Base-by-base conservation (phyloP, 2,113 vertebrate species). In the Melanotaenia duboulayi region DNA sequence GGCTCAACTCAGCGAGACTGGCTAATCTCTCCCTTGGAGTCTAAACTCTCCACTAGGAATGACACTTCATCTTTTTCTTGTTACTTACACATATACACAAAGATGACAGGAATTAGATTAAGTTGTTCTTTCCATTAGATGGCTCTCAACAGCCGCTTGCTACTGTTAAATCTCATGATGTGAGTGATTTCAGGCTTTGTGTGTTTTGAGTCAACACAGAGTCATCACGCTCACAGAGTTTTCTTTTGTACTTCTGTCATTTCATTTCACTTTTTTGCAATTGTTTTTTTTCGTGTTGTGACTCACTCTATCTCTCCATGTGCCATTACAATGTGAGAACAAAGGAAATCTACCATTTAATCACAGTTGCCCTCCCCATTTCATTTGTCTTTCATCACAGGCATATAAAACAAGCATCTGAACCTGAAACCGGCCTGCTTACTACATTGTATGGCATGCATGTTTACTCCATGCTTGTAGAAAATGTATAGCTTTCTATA, bases 1-100 rank as follows among this genome's bases (percentile, higher is more conserved):
- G 66, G 86, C 89, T 90, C 83, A 84, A 83, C 84, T 86, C 77
- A 74, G 75, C 85, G 86, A 85, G 87, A 88, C 87, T 80, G 80
- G 74, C 72, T 90, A 89, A 91, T 89, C 89, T 89, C 71, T 71
- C 54, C 56, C 71, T 76, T 51, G 64, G 80, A 82, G 84, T 58
- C 65, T 74, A 75, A 85, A 87, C 83, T 75, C 80, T 78, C 59
- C 70, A 78, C 70, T 63, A 89, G 68, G 81, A 73, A 71, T 78
- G 78, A 71, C 89, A 72, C 80, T 84, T 74, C 40, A 59, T 56
- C 71, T 28, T 61, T 70, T 75, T 52, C 70, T 75, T 68, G 56
- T 81, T 86, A 73, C 79, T 60, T 73, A 68, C 23, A 82, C 74
- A 57, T 20, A 62, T 17, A 52, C 75, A 81, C 80, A 71, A 3